phyloP scores from a whole-genome alignment of 2,888 invertebrate genomes.

The Acleris laterana region DNA sequence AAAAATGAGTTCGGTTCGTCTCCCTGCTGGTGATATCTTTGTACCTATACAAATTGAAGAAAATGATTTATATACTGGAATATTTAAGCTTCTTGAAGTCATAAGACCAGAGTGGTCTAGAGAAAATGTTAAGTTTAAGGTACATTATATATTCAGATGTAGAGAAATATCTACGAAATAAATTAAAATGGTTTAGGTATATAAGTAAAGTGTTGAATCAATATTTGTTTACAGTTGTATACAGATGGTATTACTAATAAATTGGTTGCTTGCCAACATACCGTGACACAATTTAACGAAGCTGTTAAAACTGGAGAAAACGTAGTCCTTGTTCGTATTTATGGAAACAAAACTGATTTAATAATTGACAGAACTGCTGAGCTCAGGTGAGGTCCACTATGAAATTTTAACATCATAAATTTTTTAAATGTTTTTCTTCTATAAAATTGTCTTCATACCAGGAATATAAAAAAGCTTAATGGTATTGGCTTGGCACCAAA shows the following conservation, averaged over 20 bases:
- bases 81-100: constrained; percentile 86
- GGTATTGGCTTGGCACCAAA: constrained; percentile 92
- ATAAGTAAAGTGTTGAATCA: constrained; percentile 5
- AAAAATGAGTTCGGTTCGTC: constrained; percentile 62
- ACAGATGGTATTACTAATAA: constrained; percentile 98
- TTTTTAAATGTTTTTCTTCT: not conserved
- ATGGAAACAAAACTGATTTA: constrained; percentile 96
- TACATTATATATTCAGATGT: not conserved
- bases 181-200: not conserved
- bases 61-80: constrained; percentile 87
- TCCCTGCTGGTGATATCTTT: constrained; percentile 68
- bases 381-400: constrained; percentile 82
- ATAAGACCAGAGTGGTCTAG: constrained; percentile 89
- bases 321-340: constrained; percentile 93
- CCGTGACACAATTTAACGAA: constrained; percentile 57
- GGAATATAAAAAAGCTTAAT: constrained; percentile 80
- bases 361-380: constrained; percentile 95
- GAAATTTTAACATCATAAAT: constrained; percentile 4
- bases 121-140: constrained; percentile 58
- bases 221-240: constrained; percentile 87
- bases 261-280: constrained; percentile 88
- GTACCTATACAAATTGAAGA: constrained; percentile 87
- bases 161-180: not conserved
- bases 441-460: constrained; percentile 45
- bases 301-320: constrained; percentile 68